phyloP scores from a whole-genome alignment of 2,797 vertebrate species.

The Gallinago stenura region DNA sequence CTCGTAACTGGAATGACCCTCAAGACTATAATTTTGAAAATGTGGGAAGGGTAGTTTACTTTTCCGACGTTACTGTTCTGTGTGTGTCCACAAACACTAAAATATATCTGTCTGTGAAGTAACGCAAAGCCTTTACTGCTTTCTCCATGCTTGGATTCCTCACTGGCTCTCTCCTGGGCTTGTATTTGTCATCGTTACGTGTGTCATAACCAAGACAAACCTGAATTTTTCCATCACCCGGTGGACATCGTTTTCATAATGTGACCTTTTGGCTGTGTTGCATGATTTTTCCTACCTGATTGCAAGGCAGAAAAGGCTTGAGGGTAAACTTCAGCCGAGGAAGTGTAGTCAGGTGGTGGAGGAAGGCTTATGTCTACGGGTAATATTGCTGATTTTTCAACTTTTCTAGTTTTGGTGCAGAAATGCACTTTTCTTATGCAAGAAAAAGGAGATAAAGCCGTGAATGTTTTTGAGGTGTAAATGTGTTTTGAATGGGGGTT shows the following conservation, averaged over 20 bases:
- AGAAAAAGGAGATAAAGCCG: not conserved
- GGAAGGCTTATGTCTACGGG: not conserved
- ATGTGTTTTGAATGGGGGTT: not conserved
- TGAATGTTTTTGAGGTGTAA: not conserved
- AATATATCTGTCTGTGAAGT: not conserved
- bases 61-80: not conserved
- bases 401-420: not conserved
- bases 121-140: not conserved
- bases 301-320: too few species aligned
- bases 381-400: not conserved
- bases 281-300: too few species aligned
- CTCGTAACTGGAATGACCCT: not conserved
- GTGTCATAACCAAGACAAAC: not conserved
- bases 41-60: not conserved
- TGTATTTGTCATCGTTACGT: not conserved
- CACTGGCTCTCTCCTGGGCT: not conserved
- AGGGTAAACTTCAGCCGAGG: too few species aligned
- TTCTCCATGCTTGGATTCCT: not conserved
- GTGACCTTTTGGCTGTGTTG: rapidly evolving
- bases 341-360: not conserved
- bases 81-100: not conserved
- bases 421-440: too few species aligned
- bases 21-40: not conserved
- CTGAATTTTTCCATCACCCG: not conserved
- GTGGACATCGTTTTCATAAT: not conserved